phyloP scores from a whole-genome alignment of 2,797 vertebrate genomes.

The Rhinichthys osculus region DNA sequence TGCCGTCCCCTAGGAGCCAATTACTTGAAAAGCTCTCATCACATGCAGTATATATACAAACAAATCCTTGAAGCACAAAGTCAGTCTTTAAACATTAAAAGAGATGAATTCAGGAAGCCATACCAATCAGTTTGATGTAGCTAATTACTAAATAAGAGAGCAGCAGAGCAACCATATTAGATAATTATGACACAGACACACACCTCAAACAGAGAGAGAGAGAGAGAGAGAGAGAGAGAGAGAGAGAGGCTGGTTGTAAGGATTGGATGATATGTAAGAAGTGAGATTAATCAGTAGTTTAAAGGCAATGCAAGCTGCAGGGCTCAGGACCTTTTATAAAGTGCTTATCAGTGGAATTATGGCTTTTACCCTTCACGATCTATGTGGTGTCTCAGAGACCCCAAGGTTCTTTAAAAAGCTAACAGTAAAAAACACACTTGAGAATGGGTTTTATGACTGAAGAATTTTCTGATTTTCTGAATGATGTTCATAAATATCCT shows the following conservation, averaged over 20 bases:
- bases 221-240: conserved; percentile 29
- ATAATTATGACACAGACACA: conserved; percentile 91
- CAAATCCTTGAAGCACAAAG: conserved; percentile 99
- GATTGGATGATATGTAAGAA: conserved; percentile 69
- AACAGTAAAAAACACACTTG: not conserved
- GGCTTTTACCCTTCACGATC: conserved; percentile 56
- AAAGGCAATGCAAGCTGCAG: conserved; percentile 54
- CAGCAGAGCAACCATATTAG: conserved; percentile 89
- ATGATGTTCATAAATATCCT: not conserved
- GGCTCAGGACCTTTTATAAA: conserved; percentile 43
- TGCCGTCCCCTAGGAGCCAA: conserved; percentile 97
- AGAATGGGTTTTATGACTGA: too few relatives aligned
- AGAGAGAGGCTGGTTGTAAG: not conserved
- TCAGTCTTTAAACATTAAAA: conserved; percentile 98
- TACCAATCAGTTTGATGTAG: conserved; percentile 91
- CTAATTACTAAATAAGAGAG: conserved; percentile 98
- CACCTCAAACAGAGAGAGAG: conserved; percentile 76
- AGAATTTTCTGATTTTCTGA: not conserved
- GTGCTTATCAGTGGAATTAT: conserved; percentile 62
- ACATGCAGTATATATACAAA: conserved; percentile 97
- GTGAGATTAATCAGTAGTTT: conserved; percentile 69
- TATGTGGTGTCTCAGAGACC: conserved; percentile 38
- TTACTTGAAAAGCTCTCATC: conserved; percentile 98
- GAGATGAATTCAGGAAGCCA: conserved; percentile 89
- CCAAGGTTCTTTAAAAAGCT: not conserved